Conservation (phyloP, 2,888 invertebrate species). For the Dinocampus coccinellae region DNA sequence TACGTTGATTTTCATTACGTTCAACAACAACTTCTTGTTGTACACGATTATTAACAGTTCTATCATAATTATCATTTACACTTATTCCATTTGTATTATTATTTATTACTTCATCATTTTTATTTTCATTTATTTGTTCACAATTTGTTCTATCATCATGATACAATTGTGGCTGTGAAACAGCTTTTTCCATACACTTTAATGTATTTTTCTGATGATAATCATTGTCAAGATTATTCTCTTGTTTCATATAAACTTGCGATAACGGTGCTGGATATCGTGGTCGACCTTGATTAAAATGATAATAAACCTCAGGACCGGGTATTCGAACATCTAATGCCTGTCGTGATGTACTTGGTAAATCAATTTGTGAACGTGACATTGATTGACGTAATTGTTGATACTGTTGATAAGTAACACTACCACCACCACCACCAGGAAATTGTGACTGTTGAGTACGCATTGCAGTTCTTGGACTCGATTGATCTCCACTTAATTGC, state of each 20-base stretch:
- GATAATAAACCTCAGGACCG: conserved; percentile 63
- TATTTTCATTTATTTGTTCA: conserved; percentile 46
- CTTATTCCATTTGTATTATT: conserved; percentile 49
- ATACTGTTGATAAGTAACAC: conserved; percentile 61
- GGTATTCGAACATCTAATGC: conserved; percentile 57
- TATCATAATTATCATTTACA: conserved; percentile 60
- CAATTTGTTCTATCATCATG: conserved; percentile 70
- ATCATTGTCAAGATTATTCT: conserved; percentile 55
- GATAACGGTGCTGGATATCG: conserved; percentile 55
- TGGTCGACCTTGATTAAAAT: conserved; percentile 59
- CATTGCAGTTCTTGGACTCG: conserved; percentile 47
- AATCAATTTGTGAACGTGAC: conserved; percentile 63
- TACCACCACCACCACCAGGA: conserved; percentile 54
- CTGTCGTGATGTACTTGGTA: conserved; percentile 64
- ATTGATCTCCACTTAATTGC: conserved; percentile 53
- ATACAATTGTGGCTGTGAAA: conserved; percentile 79
- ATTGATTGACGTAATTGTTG: conserved; percentile 61
- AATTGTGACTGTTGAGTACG: conserved; percentile 50
- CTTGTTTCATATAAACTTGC: conserved; percentile 63
- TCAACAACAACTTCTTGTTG: conserved; percentile 45
- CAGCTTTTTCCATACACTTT: conserved; percentile 68
- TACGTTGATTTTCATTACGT: conserved; percentile 55
- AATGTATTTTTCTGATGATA: conserved; percentile 60
- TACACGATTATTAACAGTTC: conserved; percentile 58
- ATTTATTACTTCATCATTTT: conserved; percentile 51